Evolutionary conservation across 1,140 invertebrate species (phyloP).

Genomic region (Orchestia grillus): DNA sequence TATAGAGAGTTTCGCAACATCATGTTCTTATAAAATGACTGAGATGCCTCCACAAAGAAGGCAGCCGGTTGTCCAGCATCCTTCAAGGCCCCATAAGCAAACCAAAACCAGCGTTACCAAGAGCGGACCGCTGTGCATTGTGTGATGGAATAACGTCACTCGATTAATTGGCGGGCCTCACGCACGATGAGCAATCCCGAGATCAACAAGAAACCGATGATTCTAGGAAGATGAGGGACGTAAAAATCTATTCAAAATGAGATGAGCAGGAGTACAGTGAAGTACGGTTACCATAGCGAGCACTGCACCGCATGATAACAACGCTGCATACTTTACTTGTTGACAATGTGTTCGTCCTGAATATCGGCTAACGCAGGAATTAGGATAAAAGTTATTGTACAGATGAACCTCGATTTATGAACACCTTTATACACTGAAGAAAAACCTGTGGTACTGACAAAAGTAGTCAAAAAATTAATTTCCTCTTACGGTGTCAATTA

Average conservation of each 20-base stretch:
- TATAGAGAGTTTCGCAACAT: not conserved
- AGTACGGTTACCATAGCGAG: not conserved
- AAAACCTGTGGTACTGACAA: no score
- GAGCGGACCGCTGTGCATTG: not conserved
- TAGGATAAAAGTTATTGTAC: no score
- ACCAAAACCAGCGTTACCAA: not conserved
- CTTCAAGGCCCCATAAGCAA: not conserved
- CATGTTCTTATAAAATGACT: no score
- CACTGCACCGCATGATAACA: not conserved
- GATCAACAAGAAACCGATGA: no score
- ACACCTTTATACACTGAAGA: no score
- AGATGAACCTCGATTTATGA: no score
- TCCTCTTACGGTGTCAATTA: no score
- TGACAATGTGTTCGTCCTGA: not conserved
- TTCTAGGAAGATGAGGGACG: not conserved
- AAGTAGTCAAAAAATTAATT: no score
- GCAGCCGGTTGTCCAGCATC: no score
- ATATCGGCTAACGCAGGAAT: not conserved
- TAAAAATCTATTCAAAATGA: not conserved
- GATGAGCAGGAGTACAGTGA: not conserved
- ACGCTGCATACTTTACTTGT: not conserved
- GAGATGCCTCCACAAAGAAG: no score
- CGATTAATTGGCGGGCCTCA: not conserved
- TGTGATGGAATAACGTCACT: not conserved
- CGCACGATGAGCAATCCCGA: not conserved